Evolutionary conservation across 2,797 vertebrate genomes (phyloP).

Genomic region (Acrocephalus scirpaceus): DNA sequence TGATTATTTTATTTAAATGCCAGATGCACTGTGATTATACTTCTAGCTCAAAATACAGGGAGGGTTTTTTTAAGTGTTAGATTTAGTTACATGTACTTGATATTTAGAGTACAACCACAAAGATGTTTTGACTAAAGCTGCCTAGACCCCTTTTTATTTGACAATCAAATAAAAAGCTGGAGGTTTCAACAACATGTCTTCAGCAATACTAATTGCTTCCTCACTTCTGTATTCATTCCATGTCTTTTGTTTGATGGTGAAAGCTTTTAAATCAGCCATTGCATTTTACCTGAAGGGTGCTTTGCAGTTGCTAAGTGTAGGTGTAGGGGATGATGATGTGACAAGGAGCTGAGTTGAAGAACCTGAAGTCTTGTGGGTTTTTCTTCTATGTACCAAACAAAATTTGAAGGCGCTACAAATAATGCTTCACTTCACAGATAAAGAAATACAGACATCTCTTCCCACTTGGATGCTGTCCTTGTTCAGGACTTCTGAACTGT

Average conservation of each 20-base stretch:
- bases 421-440: neutral
- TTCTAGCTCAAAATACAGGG: neutral
- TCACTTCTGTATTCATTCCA: neutral
- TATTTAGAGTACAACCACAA: constrained; percentile 27
- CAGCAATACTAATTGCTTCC: constrained; percentile 29
- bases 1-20: constrained; percentile 45
- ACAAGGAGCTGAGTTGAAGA: neutral
- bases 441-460: neutral
- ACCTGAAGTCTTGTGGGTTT: neutral
- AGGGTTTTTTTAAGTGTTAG: neutral
- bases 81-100: constrained; percentile 13
- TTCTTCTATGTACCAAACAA: neutral
- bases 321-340: neutral
- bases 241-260: constrained; percentile 14
- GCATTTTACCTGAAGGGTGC: neutral
- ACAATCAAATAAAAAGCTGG: constrained; percentile 36
- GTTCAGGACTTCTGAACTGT: neutral
- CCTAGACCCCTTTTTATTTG: neutral
- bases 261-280: constrained; percentile 29
- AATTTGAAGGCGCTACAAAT: neutral
- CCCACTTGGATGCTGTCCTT: neutral
- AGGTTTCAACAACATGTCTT: constrained; percentile 5
- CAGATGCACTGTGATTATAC: neutral
- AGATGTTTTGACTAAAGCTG: constrained; percentile 45
- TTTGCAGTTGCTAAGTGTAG: neutral